Base-by-base conservation (phyloP, 2,888 invertebrate species). In the Byasa hedistus region DNA sequence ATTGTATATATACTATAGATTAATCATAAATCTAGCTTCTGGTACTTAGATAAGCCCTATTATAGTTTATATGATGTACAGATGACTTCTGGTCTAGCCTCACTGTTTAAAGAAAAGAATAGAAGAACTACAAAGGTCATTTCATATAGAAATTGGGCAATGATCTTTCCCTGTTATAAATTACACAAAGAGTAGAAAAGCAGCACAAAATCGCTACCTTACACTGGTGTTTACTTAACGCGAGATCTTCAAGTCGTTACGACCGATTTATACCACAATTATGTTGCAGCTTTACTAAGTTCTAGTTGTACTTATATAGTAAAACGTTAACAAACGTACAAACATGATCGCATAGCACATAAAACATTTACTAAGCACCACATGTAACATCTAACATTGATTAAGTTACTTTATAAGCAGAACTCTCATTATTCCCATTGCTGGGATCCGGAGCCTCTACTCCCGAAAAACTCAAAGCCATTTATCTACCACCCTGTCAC, bases 281-380 rank as follows among this genome's bases (percentile, higher is more conserved):
- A 48, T 48, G n/a, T 48, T 15, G 15, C 39, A 15, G 15, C 2
- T 39, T 8, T 39, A 39, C 12, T 39, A 10, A 39, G 27, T 27
- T n/a, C 19, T 48, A 4, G 2, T 48, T 48, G 48, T 48, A 48
- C 48, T 48, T 48, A 48, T 48, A n/a, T n/a, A 48, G 7, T n/a
- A 48, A 48, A n/a, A 48, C 19, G 48, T n/a, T 48, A n/a, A 48
- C n/a, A 48, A 48, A 48, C n/a, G 4, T 19, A 48, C 48, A 19
- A 19, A 48, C n/a, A 48, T n/a, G 19, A 48, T 48, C n/a, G 19
- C 19, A 48, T 48, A 48, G 48, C n/a, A n/a, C 32, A 21, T 36
- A n/a, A 48, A 36, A 61, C 36, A 60, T 23, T 44, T 19, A 61
- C 17, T 54, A 57, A 57, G 63, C 63, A 63, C 63, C 63, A 51